Base-by-base conservation (phyloP, 92 coral and sea anemone species). In the Zoanthus solanderi region DNA sequence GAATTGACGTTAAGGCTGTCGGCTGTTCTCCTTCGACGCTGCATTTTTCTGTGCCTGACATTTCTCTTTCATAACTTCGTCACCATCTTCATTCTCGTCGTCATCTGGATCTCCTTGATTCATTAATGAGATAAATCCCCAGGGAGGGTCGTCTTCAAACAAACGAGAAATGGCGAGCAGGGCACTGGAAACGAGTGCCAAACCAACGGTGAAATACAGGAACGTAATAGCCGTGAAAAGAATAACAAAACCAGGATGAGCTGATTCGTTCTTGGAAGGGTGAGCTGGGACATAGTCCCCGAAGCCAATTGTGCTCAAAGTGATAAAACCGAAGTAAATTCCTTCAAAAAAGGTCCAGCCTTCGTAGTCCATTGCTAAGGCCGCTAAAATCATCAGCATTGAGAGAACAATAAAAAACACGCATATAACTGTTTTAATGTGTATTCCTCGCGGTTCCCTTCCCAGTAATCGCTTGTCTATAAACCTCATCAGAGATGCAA, bases 321-420 rank as follows among this genome's bases (percentile, higher is more conserved):
- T 97, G 74, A 97, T 95, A 78, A 97, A 97, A 0, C 97, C 99
- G 73, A 97, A 97, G 74, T 97, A 97, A 23, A 97, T 84, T n/a
- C 99, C 99, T 86, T 97, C 96, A 90, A 95, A 97, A 87, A 94
- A 97, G 72, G 97, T 94, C 99, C 99, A 97, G 12, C 99, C 99
- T 67, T 97, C 99, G 78, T 97, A 97, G 37, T 90, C 88, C 92
- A 92, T 94, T 42, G 98, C 99, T 75, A 97, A 87, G 32, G 92
- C 93, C 0, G 99, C 99, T 34, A 97, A 88, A 9, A 93, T 68
- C 47, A 97, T 45, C 12, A 97, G 52, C 94, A 97, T 90, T 18
- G 94, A 88, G 7, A 92, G 81, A 32, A 97, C 96, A 83, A 97
- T 93, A 11, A 79, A 76, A 86, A 97, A 97, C 57, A 97, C 95